Conservation (phyloP, 2,888 invertebrate genomes). For the Acrobasis consociella region DNA sequence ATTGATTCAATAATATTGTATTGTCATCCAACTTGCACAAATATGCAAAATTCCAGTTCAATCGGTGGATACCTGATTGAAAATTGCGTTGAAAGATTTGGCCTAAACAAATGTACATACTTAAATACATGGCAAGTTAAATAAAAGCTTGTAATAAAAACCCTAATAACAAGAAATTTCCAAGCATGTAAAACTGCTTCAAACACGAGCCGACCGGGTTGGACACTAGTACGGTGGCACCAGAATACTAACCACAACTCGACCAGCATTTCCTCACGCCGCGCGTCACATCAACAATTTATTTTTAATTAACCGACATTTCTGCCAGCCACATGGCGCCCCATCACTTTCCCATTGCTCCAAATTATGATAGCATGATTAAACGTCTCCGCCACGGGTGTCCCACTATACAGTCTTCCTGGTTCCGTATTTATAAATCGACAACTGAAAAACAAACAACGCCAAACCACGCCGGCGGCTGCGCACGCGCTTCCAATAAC, state of each 20-base stretch:
- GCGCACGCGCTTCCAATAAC: conserved; percentile 34
- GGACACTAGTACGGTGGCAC: background rate
- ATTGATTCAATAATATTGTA: too few relatives aligned
- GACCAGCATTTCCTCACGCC: background rate
- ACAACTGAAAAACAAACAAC: conserved; percentile 78
- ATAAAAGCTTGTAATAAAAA: too few relatives aligned
- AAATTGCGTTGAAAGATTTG: too few relatives aligned
- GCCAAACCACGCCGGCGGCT: conserved; percentile 46
- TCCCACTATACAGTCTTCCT: conserved; percentile 61
- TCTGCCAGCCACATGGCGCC: background rate
- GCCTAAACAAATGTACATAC: too few relatives aligned
- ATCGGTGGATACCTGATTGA: too few relatives aligned
- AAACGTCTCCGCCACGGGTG: conserved; percentile 53
- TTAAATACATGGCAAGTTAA: too few relatives aligned
- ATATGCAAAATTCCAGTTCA: too few relatives aligned
- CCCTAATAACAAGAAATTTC: too few relatives aligned
- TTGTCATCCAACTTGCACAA: too few relatives aligned
- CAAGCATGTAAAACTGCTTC: too few relatives aligned
- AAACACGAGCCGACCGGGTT: background rate
- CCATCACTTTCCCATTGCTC: conserved; percentile 34
- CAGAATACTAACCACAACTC: background rate
- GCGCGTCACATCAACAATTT: conserved; percentile 3
- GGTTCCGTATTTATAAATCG: conserved; percentile 76
- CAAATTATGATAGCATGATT: conserved; percentile 44
- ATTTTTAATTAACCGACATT: conserved; percentile 6